These are phyloP conservation scores for Nycticorax nycticorax DNA, from an alignment of 2,113 vertebrate genomes.

Conservation along the genomic window DNA sequence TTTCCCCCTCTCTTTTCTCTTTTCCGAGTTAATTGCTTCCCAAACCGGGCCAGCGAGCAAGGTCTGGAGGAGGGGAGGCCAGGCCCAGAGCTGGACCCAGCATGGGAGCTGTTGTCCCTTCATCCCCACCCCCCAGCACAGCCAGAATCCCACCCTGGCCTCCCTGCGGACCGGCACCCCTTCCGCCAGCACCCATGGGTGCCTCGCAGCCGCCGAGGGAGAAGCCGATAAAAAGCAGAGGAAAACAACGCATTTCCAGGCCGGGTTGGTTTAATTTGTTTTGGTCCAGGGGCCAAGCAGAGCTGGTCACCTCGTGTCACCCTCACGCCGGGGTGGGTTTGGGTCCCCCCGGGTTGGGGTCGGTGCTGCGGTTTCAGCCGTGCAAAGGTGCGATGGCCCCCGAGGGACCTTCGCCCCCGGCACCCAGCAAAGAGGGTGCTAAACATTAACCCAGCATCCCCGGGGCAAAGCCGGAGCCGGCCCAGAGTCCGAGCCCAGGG, in stretches of 20 bases:
- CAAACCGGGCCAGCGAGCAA: accelerated
- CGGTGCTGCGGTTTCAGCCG: accelerated
- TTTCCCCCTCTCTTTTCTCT: no score
- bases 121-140: neutral
- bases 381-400: neutral
- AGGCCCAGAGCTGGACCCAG: neutral
- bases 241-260: neutral
- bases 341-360: neutral
- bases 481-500: neutral
- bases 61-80: neutral
- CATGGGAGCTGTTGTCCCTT: neutral
- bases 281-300: neutral
- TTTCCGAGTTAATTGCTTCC: neutral
- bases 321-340: neutral
- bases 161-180: no score
- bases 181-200: neutral
- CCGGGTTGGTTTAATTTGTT: no score
- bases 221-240: neutral
- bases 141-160: accelerated
- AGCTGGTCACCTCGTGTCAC: neutral
- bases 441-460: neutral
- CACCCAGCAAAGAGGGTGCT: accelerated
- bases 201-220: neutral
- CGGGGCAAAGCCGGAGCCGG: accelerated
- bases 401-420: neutral